These are phyloP conservation scores for Mystacornis crossleyi DNA, from an alignment of 2,113 vertebrate species.

Conservation along the genomic window DNA sequence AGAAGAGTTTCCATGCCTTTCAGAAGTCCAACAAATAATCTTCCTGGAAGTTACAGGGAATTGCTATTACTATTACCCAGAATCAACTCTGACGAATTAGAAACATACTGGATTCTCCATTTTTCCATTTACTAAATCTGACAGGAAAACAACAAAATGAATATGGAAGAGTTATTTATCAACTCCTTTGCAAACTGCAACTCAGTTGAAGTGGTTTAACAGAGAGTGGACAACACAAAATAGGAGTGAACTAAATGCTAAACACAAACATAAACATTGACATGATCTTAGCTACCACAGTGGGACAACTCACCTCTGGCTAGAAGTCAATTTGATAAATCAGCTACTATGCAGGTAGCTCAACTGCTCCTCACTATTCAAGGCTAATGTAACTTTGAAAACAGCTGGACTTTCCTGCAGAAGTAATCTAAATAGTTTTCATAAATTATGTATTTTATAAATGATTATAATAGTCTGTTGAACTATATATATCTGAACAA, in stretches of 20 bases:
- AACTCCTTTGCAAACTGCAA: neutral
- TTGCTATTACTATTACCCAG: neutral
- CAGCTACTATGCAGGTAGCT: neutral
- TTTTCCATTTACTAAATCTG: neutral
- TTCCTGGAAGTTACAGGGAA: neutral
- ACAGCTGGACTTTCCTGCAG: neutral
- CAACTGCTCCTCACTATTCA: neutral
- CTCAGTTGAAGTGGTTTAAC: neutral
- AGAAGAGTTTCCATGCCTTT: neutral
- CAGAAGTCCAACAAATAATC: neutral
- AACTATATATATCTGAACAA: neutral
- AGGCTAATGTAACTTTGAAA: neutral
- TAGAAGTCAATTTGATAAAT: neutral
- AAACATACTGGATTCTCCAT: neutral
- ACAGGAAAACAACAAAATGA: neutral
- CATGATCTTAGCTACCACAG: neutral
- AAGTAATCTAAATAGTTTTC: neutral
- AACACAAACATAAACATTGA: neutral
- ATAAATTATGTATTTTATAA: neutral
- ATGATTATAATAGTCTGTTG: neutral
- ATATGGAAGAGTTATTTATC: neutral
- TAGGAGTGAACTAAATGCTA: neutral
- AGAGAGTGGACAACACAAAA: neutral
- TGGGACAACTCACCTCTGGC: neutral
- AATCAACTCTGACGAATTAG: neutral